Base-by-base conservation (phyloP, 2,797 vertebrate species). In the Megalops cyprinoides region DNA sequence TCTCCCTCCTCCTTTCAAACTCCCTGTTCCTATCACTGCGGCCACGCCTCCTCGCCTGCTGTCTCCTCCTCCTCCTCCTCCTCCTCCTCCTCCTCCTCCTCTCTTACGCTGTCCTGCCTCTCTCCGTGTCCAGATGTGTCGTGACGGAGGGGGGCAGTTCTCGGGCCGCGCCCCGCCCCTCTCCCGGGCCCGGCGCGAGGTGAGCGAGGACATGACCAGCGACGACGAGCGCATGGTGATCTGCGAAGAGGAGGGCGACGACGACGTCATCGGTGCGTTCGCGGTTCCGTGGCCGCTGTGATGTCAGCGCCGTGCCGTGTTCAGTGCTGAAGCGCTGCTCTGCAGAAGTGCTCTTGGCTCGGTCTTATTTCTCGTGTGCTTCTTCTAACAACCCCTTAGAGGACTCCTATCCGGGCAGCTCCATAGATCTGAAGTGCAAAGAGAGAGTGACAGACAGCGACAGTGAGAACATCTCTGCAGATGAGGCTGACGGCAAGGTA, bases 221-320 rank as follows among this genome's bases (percentile, higher is more conserved):
- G 97, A 98, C 0, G 97, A 97, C 84, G 97, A 98, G 83, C 95
- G 97, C 48, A 98, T 98, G 97, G 97, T 98, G 85, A 98, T 98
- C 90, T 98, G 97, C 81, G 97, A 98, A 87, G 97, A 98, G 83
- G 97, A 98, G 86, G 97, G 97, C 0, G 97, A 98, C 18, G 97
- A 98, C 73, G 97, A 98, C 58, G 97, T 97, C 89, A 98, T 98
- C 8, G 97, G 97, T 98, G 86, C 95, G 96, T 84, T 23, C 20
- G 20, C 18, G 62, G 56, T 4, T 20, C 4, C 8, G 23, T 39
- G 37, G 2, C 37, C 31, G 20, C 39, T 44, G 0, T 76, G 34
- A 58, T 48, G 73, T 9, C 34, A 5, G 62, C 34, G 58, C 23
- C 18, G 53, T 74, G 3, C n/a, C 42, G 60, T 42, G 4, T n/a